Conservation (phyloP, 35 echinoderm and acorn worm species). For the Hemicentrotus pulcherrimus region DNA sequence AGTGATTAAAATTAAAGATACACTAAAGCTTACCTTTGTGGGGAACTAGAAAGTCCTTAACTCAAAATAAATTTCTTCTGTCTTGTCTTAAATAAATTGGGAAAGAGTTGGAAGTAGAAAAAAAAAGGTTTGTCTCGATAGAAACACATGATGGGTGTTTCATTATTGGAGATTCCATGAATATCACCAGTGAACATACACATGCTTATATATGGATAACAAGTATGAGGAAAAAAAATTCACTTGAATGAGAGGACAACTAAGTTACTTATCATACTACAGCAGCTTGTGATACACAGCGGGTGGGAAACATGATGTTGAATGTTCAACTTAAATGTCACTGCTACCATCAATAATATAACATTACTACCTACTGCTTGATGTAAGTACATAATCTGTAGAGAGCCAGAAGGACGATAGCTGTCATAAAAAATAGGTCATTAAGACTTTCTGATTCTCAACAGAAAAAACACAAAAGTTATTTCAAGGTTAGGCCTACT, state of each 20-base stretch:
- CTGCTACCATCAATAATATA: neutral
- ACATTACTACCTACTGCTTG: neutral
- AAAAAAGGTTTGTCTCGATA: neutral
- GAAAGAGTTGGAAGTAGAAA: neutral
- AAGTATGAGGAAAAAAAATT: neutral
- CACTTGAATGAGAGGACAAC: neutral
- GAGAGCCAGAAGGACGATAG: neutral
- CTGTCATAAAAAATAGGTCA: neutral
- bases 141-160: too few relatives aligned
- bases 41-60: too few relatives aligned
- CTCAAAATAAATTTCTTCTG: too few relatives aligned
- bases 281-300: neutral
- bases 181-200: neutral
- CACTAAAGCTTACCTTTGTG: too few relatives aligned
- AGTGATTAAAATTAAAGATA: neutral
- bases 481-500: neutral
- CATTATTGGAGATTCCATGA: neutral
- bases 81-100: neutral
- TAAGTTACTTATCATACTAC: neutral
- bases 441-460: neutral
- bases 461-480: neutral
- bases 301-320: neutral
- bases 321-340: neutral
- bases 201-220: neutral
- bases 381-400: neutral